These are phyloP conservation scores for Timema cristinae DNA, from an alignment of 2,888 invertebrate genomes.

Conservation along the genomic window DNA sequence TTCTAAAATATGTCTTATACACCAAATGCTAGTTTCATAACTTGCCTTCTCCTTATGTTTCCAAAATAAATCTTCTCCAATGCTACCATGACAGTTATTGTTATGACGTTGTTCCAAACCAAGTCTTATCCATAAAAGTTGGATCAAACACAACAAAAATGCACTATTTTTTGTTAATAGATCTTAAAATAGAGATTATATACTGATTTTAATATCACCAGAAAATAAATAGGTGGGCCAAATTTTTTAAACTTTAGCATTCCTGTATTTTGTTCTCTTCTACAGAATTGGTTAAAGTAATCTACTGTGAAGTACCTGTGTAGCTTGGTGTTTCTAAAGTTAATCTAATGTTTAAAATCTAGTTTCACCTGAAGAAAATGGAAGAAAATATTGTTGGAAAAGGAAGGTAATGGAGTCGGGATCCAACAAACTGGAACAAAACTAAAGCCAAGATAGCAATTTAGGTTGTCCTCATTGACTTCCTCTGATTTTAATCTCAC, in stretches of 20 bases:
- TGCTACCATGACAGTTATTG: not conserved
- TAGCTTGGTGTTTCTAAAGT: too few species aligned
- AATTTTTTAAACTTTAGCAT: too few species aligned
- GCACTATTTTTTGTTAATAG: not conserved
- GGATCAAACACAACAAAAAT: too few species aligned
- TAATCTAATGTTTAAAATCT: too few species aligned
- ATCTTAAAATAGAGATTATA: too few species aligned
- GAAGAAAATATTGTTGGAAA: too few species aligned
- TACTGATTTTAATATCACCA: too few species aligned
- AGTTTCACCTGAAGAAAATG: too few species aligned
- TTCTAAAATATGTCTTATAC: constrained; percentile 6
- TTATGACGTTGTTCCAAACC: not conserved
- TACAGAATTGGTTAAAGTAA: too few species aligned
- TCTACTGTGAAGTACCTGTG: too few species aligned
- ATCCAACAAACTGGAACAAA: not conserved
- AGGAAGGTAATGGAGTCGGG: not conserved
- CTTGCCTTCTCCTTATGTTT: not conserved
- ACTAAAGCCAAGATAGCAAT: not conserved
- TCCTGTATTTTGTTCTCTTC: too few species aligned
- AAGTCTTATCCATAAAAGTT: not conserved
- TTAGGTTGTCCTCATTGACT: not conserved
- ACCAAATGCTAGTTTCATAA: not conserved
- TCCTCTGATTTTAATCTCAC: not conserved
- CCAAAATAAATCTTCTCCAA: constrained; percentile 6
- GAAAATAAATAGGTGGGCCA: too few species aligned